Evolutionary conservation across 2,888 invertebrate species (phyloP).

Genomic region (Perizoma affinitatum): DNA sequence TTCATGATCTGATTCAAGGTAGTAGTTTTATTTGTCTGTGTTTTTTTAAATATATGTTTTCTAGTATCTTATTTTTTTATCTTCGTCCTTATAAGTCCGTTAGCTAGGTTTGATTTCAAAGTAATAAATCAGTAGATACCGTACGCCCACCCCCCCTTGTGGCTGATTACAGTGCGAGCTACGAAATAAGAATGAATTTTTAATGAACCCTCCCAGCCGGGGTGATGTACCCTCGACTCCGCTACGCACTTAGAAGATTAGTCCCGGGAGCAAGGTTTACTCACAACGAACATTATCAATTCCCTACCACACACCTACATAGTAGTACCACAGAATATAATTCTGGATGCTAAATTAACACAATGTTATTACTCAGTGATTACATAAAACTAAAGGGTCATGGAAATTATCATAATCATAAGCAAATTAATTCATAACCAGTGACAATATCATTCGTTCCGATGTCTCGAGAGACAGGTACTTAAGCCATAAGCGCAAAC

Average conservation of each 20-base stretch:
- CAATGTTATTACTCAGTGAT: constrained; percentile 16
- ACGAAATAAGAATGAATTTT: constrained; percentile 83
- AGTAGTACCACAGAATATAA: constrained; percentile 22
- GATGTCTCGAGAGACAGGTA: constrained; percentile 44
- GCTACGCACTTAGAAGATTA: constrained; percentile 83
- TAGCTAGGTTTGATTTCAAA: constrained; percentile 39
- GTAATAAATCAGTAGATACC: constrained; percentile 68
- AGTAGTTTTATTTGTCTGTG: too few relatives aligned
- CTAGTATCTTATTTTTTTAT: background rate
- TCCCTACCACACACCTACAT: constrained; percentile 46
- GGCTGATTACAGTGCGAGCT: constrained; percentile 75
- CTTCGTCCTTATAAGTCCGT: constrained; percentile 2
- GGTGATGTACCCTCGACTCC: constrained; percentile 41
- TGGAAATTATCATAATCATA: constrained; percentile 29
- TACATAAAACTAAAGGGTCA: constrained; percentile 10
- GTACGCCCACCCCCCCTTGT: constrained; percentile 62
- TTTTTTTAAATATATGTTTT: background rate
- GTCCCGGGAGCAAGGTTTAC: constrained; percentile 75
- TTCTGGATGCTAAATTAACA: constrained; percentile 17
- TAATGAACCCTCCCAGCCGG: constrained; percentile 69
- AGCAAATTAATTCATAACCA: constrained; percentile 38
- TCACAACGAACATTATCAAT: constrained; percentile 57
- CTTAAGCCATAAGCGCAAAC: constrained; percentile 53
- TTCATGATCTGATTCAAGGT: too few relatives aligned
- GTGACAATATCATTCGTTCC: constrained; percentile 32